Evolutionary conservation across 1,140 invertebrate species (phyloP).

Genomic region (Aricia agestis): DNA sequence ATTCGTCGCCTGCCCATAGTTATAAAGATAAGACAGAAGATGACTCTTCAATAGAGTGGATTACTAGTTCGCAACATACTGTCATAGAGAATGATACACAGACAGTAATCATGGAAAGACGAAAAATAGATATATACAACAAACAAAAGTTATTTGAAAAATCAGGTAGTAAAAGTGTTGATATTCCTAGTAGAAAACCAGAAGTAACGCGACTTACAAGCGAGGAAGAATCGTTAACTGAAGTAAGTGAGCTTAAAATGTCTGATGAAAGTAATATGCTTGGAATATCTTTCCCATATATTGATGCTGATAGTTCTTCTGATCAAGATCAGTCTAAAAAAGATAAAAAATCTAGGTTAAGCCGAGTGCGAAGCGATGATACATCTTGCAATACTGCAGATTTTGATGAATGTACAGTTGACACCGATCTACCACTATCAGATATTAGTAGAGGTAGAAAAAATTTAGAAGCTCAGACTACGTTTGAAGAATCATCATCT

Average conservation of each 20-base stretch:
- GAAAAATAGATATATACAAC: constrained; percentile 77
- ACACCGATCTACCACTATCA: constrained; percentile 53
- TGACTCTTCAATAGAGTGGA: constrained; percentile 68
- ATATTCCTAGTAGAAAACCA: constrained; percentile 54
- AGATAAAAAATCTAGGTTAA: constrained; percentile 43
- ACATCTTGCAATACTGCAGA: constrained; percentile 79
- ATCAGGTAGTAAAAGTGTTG: constrained; percentile 60
- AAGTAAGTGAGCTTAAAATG: constrained; percentile 77
- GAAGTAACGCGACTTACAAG: constrained; percentile 75
- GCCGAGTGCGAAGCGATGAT: constrained; percentile 77
- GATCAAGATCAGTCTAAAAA: constrained; percentile 72
- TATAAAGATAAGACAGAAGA: constrained; percentile 67
- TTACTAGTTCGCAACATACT: constrained; percentile 64
- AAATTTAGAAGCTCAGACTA: constrained; percentile 65
- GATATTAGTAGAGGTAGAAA: constrained; percentile 48
- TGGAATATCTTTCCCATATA: constrained; percentile 62
- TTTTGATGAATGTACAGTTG: constrained; percentile 79
- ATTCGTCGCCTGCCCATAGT: constrained; percentile 55
- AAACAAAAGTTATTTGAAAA: constrained; percentile 65
- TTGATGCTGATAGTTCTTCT: constrained; percentile 74
- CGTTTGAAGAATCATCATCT: constrained; percentile 70
- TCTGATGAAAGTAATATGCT: constrained; percentile 71
- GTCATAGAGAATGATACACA: constrained; percentile 78
- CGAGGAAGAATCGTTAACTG: constrained; percentile 81
- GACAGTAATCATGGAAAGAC: constrained; percentile 78